These are phyloP conservation scores for Patiria miniata DNA, from an alignment of 35 echinoderm and acorn worm genomes.

Conservation along the genomic window DNA sequence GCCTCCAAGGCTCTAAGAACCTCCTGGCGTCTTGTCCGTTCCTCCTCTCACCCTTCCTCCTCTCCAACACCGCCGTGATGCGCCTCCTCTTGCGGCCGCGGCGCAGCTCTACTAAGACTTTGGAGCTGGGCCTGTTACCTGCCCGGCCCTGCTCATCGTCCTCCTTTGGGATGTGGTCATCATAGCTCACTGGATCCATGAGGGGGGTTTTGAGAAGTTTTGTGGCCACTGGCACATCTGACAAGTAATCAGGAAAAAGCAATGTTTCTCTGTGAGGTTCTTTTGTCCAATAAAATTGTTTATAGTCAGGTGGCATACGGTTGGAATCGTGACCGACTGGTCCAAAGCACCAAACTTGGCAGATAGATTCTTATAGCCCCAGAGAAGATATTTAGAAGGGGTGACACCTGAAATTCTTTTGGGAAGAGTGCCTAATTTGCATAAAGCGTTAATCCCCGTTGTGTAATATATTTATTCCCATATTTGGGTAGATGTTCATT, in stretches of 20 bases:
- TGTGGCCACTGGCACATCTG: background rate
- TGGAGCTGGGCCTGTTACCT: background rate
- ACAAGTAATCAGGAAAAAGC: background rate
- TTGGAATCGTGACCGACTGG: too few species aligned
- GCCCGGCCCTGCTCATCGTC: background rate
- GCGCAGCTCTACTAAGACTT: background rate
- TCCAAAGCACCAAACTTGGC: too few species aligned
- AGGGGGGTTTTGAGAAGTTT: background rate
- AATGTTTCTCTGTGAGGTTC: background rate
- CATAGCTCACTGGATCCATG: background rate
- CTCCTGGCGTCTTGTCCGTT: background rate
- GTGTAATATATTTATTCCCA: too few species aligned
- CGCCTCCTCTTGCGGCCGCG: background rate
- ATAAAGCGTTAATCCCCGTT: too few species aligned
- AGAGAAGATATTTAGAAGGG: too few species aligned
- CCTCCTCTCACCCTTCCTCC: background rate
- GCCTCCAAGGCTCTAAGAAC: slow-evolving; percentile 7
- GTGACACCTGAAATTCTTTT: too few species aligned
- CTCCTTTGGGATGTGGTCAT: background rate
- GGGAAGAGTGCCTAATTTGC: too few species aligned
- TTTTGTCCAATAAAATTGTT: background rate
- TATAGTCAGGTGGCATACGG: too few species aligned
- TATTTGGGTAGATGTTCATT: too few species aligned
- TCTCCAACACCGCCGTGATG: background rate
- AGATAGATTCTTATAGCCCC: too few species aligned